A percentile compares a stretch with the other conserved stretches of the same genome.
Evolutionary conservation across 1,140 invertebrate species (phyloP).

Genomic region (Microplitis demolitor): DNA sequence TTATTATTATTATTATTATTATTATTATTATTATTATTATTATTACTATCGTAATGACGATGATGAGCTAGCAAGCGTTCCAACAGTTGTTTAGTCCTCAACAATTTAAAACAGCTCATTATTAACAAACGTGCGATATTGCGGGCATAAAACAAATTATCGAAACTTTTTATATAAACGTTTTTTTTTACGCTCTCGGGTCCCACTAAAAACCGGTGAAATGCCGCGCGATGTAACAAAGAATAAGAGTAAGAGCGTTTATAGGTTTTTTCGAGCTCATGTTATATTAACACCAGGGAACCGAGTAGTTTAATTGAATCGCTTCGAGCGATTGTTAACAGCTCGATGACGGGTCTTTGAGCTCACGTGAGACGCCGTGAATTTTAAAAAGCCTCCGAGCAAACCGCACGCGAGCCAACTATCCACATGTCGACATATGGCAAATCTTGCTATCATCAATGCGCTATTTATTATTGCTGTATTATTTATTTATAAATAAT

Average conservation of each 20-base stretch:
- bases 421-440: slow-evolving; percentile 42
- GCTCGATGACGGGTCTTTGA: slow-evolving; percentile 23
- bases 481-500: too few species aligned
- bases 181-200: slow-evolving; percentile 8
- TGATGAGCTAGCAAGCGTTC: background rate
- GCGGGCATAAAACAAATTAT: background rate
- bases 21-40: background rate
- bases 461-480: slow-evolving; percentile 7
- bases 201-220: too few species aligned
- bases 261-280: slow-evolving; percentile 6
- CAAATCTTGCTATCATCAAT: slow-evolving; percentile 31
- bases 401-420: slow-evolving; percentile 7
- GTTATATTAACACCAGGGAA: background rate
- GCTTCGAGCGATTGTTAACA: slow-evolving; percentile 26
- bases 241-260: slow-evolving; percentile 14
- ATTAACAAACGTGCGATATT: background rate
- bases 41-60: background rate
- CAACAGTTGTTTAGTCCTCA: slow-evolving; percentile 11
- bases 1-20: slow-evolving; percentile 7
- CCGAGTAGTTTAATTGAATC: slow-evolving; percentile 23
- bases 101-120: background rate
- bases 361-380: slow-evolving; percentile 20
- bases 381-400: slow-evolving; percentile 31
- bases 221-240: background rate
- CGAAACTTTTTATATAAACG: too few species aligned